A percentile compares a stretch with the other conserved stretches of the same genome.
These are phyloP conservation scores for Sinodicranocentrus sp. DNA, from an alignment of 2,888 invertebrate genomes.

Conservation along the genomic window DNA sequence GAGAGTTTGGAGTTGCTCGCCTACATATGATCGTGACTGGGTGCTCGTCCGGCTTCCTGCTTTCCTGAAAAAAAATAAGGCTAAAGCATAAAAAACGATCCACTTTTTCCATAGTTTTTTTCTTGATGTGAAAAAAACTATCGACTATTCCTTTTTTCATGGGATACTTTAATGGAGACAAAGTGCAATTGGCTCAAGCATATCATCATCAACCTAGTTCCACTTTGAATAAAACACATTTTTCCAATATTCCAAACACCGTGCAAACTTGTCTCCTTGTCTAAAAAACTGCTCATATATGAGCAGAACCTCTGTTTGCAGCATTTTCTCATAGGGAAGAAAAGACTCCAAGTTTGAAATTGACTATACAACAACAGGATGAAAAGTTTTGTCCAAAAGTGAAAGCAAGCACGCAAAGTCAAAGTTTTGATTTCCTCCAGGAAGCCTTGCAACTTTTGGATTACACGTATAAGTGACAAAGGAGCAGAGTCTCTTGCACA, in stretches of 20 bases:
- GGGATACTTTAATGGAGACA: slow-evolving; percentile 39
- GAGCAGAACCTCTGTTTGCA: no score
- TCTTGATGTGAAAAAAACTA: no score
- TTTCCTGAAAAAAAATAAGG: neutral
- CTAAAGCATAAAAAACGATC: slow-evolving; percentile 1
- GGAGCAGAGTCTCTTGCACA: slow-evolving; percentile 5
- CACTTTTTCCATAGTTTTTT: no score
- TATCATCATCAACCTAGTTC: slow-evolving; percentile 49
- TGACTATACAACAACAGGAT: slow-evolving; percentile 33
- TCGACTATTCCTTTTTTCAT: no score
- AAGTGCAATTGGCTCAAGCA: slow-evolving; percentile 41
- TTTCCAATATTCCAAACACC: neutral
- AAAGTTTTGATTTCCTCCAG: slow-evolving; percentile 65
- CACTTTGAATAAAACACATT: slow-evolving; percentile 18
- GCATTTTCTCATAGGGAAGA: neutral
- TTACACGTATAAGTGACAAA: slow-evolving; percentile 7
- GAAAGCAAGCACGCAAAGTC: slow-evolving; percentile 42
- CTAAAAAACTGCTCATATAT: no score
- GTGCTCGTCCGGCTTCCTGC: neutral
- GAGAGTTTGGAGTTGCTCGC: no score
- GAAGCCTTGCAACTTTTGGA: slow-evolving; percentile 53
- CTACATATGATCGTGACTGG: no score
- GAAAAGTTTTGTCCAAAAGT: neutral
- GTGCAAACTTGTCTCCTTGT: no score
- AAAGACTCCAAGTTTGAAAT: slow-evolving; percentile 20